Conservation (phyloP, 2,113 vertebrate species). For the Sclerurus mexicanus region DNA sequence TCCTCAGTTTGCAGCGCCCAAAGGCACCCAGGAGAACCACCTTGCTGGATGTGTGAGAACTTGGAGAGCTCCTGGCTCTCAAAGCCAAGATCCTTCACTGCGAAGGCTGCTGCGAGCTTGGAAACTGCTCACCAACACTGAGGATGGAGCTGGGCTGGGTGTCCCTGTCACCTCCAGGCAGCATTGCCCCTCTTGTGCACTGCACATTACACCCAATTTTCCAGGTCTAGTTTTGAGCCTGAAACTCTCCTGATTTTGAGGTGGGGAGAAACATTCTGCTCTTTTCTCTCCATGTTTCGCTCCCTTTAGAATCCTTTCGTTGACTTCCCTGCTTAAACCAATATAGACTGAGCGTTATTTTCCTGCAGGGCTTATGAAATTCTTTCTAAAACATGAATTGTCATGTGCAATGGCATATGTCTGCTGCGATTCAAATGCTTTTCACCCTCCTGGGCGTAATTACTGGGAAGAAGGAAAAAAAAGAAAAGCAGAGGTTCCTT, state of each 20-base stretch:
- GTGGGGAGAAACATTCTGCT: background rate
- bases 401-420: slow-evolving; percentile 32
- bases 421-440: slow-evolving; percentile 35
- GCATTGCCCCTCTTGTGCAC: background rate
- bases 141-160: background rate
- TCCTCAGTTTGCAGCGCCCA: no score
- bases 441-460: slow-evolving; percentile 50
- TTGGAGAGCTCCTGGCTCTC: background rate
- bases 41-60: background rate
- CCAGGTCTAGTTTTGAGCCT: background rate
- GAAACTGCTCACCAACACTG: background rate
- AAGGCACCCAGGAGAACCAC: background rate
- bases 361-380: slow-evolving; percentile 15
- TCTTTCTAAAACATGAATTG: slow-evolving; percentile 22
- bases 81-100: no score
- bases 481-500: background rate
- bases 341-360: background rate
- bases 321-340: background rate
- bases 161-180: background rate
- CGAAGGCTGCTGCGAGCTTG: background rate
- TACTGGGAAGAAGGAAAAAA: background rate
- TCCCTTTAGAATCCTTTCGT: background rate
- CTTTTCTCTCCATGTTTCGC: background rate
- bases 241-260: background rate
- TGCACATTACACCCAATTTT: fast-evolving